A percentile compares a stretch with the other conserved stretches of the same genome.
Evolutionary conservation across 30 jellyfish, hydroid and myxozoan genomes (phyloP).

Genomic region (Aurelia sp.): DNA sequence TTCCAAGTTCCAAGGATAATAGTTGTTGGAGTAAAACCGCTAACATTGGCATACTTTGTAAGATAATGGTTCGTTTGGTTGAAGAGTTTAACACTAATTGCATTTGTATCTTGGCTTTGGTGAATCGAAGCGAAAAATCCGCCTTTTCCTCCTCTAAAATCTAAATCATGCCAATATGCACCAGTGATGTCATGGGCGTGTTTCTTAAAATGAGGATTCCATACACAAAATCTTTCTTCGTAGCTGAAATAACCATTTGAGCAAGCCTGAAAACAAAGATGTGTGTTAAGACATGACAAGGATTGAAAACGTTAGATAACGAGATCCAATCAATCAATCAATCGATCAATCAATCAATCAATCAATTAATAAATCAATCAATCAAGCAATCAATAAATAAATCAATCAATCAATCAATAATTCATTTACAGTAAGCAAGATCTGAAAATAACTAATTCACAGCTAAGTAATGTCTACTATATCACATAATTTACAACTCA

Average conservation of each 20-base stretch:
- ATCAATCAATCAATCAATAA: too few species aligned
- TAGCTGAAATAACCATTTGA: constrained; percentile 46
- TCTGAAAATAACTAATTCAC: too few species aligned
- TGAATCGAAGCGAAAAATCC: constrained; percentile 38
- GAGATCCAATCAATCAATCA: too few species aligned
- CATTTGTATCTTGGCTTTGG: constrained; percentile 13
- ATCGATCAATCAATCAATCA: too few species aligned
- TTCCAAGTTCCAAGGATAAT: constrained; percentile 54
- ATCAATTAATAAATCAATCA: too few species aligned
- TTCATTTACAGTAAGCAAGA: too few species aligned
- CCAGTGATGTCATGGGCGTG: constrained; percentile 13
- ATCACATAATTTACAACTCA: too few species aligned
- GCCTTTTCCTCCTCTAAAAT: constrained; percentile 37
- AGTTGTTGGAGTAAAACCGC: constrained; percentile 28
- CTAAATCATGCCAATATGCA: constrained; percentile 58
- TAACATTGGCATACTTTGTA: constrained; percentile 22
- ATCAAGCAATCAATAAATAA: too few species aligned
- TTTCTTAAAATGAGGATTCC: constrained; percentile 4
- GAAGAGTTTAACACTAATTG: constrained; percentile 23
- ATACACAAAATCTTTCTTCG: constrained; percentile 6
- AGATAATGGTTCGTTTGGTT: constrained; percentile 39
- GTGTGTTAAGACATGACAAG: too few species aligned
- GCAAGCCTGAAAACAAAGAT: constrained; percentile 24
- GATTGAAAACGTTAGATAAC: too few species aligned
- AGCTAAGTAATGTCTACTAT: too few species aligned